Evolutionary conservation across 2,113 vertebrate species (phyloP), one percentile per base, ranked within the genome.

Genomic region (Chloropsis cyanopogon): DNA sequence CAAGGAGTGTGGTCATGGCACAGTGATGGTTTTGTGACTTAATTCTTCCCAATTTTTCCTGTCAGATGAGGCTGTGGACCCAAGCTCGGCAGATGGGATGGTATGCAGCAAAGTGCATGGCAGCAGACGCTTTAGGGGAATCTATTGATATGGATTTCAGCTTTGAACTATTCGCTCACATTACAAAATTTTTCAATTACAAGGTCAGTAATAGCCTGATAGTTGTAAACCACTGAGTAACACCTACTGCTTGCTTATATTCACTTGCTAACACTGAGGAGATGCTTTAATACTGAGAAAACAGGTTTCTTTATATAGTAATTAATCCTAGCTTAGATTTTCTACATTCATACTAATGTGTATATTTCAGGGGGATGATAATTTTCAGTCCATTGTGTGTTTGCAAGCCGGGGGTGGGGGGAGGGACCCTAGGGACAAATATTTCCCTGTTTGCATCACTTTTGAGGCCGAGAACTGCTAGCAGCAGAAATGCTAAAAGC

Each of bases 31-130:
- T 52, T 2, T 10, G 4, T 47, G 47, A 33, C 35, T 57, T 9
- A 17, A 14, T 13, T 24, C 14, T 31, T n/a, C 2, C 25, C 42
- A 1, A 14, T 39, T 35, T 22, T 29, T 33, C 14, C 15, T 90
- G 92, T 46, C 78, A 99, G 99, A 99, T 99, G 99, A 98, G 99
- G 54, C 96, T 99, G 78, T 99, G 99, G 99, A 99, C 99, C 9
- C 99, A 99, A 52, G 99, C 99, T 3, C 98, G 99, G 88, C 99
- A 99, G 98, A 99, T 99, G 99, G 99, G 99, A 44, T 99, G 98
- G 98, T 98, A 99, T 8, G 98, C 99, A 2, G 99, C 98, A 2
- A 99, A 98, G 84, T 99, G 99, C 94, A 99, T 99, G 96, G 98
- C 97, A 3, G 98, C 99, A 5, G 97, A 98, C 7, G 31, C 88